These are phyloP conservation scores for Lysandra coridon DNA, from an alignment of 2,888 invertebrate genomes.

Conservation along the genomic window DNA sequence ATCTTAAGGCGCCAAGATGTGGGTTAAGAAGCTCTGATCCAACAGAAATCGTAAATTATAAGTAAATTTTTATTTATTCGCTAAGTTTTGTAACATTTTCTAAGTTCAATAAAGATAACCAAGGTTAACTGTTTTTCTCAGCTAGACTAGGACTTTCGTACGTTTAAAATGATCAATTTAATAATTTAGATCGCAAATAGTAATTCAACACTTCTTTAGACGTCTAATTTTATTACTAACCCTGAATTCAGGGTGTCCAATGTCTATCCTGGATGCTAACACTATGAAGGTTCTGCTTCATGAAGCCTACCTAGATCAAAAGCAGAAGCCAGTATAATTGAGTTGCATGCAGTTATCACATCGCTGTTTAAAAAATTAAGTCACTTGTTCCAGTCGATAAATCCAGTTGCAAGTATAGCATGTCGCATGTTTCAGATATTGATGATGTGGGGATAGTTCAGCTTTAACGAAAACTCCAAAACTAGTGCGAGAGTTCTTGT, in stretches of 20 bases:
- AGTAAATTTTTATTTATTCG: not conserved
- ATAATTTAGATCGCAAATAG: too few relatives aligned
- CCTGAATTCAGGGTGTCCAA: not conserved
- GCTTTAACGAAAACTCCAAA: not conserved
- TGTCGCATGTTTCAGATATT: not conserved
- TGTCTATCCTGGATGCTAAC: not conserved
- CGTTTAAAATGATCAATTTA: not conserved
- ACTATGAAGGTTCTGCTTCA: not conserved
- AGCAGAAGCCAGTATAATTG: too few relatives aligned
- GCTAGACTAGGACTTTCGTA: not conserved
- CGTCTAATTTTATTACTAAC: not conserved
- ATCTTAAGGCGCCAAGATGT: slow-evolving; percentile 49
- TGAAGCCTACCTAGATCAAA: not conserved
- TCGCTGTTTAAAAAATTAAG: not conserved
- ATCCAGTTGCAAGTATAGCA: too few relatives aligned
- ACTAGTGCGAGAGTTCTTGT: not conserved
- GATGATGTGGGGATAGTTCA: not conserved
- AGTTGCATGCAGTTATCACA: not conserved
- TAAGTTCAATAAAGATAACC: not conserved
- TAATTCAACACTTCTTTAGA: too few relatives aligned
- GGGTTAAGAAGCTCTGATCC: slow-evolving; percentile 56
- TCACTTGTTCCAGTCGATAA: not conserved
- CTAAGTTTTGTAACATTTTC: not conserved
- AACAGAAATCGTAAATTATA: slow-evolving; percentile 39
- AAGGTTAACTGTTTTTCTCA: not conserved